phyloP scores from a whole-genome alignment of 2,797 vertebrate species.

The Erpetoichthys calabaricus region DNA sequence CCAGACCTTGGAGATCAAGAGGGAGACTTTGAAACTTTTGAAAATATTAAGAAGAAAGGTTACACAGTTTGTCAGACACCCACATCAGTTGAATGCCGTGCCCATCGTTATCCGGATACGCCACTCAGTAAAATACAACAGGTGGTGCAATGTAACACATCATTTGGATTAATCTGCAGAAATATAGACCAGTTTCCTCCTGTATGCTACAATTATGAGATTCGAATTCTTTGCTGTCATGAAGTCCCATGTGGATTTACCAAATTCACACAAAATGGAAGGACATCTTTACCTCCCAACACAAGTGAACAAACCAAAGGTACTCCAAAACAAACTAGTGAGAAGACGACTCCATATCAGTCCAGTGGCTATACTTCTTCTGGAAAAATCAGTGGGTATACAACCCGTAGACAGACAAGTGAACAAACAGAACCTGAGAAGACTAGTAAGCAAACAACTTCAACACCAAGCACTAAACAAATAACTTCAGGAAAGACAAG shows the following conservation, averaged over 20 bases:
- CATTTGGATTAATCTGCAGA: conserved; percentile 31
- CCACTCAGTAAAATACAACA: conserved; percentile 26
- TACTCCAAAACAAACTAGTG: no score
- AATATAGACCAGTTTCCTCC: conserved; percentile 31
- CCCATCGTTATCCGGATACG: background rate
- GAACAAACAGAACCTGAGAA: no score
- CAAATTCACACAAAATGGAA: accelerated
- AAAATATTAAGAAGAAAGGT: conserved; percentile 24
- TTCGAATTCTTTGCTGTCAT: conserved; percentile 38
- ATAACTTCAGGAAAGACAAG: no score
- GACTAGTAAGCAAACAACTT: no score
- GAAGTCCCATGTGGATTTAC: conserved; percentile 20
- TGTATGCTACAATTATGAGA: conserved; percentile 37
- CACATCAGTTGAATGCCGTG: conserved; percentile 26
- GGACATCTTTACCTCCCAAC: no score
- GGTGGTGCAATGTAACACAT: conserved; percentile 26
- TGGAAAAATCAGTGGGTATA: no score
- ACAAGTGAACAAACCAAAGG: no score
- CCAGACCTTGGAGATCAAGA: conserved; percentile 18
- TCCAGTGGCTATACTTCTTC: no score
- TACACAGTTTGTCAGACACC: conserved; percentile 25
- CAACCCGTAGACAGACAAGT: no score
- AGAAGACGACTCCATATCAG: no score
- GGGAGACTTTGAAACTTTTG: conserved; percentile 44
- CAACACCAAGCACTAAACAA: no score